Evolutionary conservation across 1,140 invertebrate species (phyloP).

Genomic region (Nasonia giraulti): DNA sequence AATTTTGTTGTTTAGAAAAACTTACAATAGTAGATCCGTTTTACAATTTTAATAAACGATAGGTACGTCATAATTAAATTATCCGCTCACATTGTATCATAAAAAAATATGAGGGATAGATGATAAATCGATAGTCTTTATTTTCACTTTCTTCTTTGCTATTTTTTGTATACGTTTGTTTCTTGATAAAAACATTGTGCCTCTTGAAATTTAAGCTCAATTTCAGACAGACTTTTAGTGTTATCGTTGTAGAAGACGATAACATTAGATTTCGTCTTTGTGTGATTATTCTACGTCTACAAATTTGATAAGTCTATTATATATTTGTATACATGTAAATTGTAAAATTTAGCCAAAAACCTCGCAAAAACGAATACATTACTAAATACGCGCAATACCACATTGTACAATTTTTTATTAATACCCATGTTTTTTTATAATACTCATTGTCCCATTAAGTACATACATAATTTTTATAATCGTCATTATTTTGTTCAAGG

Average conservation of each 20-base stretch:
- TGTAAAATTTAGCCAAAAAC: conserved; percentile 34
- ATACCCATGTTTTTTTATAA: conserved; percentile 47
- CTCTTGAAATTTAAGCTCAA: conserved; percentile 49
- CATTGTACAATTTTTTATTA: conserved; percentile 46
- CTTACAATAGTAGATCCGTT: conserved; percentile 58
- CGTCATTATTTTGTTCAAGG: background rate
- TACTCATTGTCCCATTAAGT: conserved; percentile 44
- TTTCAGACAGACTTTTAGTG: conserved; percentile 46
- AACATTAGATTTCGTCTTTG: conserved; percentile 31
- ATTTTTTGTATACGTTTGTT: conserved; percentile 34
- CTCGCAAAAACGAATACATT: conserved; percentile 23
- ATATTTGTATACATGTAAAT: conserved; percentile 26
- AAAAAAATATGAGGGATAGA: conserved; percentile 46
- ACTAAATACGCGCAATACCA: conserved; percentile 41
- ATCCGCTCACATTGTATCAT: conserved; percentile 35
- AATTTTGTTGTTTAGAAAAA: conserved; percentile 61
- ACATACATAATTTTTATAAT: conserved; percentile 5
- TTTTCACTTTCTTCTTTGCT: conserved; percentile 10
- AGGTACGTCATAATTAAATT: conserved; percentile 44
- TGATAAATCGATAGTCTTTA: conserved; percentile 19
- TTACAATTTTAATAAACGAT: conserved; percentile 44
- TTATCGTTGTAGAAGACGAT: conserved; percentile 27
- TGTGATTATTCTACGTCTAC: conserved; percentile 41
- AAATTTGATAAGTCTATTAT: conserved; percentile 43
- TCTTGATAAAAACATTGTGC: conserved; percentile 41